phyloP scores from a whole-genome alignment of 2,888 invertebrate genomes.

The Uloborus plumipes region DNA sequence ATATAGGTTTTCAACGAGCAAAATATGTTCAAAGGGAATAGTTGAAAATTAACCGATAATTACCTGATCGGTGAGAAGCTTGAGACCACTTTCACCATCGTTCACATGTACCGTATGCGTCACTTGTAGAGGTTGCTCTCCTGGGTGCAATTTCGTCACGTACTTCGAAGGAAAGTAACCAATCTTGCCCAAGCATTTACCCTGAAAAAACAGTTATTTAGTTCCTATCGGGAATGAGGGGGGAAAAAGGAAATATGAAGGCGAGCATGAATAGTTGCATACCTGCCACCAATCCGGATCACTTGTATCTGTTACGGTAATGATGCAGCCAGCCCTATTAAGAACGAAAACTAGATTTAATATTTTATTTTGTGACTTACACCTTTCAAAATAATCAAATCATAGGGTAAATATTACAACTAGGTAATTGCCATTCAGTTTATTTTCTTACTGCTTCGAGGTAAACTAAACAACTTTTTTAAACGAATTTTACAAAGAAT shows the following conservation, averaged over 20 bases:
- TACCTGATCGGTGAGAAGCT: slow-evolving; percentile 87
- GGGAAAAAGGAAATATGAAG: not conserved
- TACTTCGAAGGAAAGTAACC: slow-evolving; percentile 97
- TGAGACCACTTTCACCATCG: slow-evolving; percentile 83
- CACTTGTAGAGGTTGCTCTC: slow-evolving; percentile 91
- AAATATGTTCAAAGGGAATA: not conserved
- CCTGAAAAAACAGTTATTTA: slow-evolving; percentile 73
- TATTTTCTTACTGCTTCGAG: too few relatives aligned
- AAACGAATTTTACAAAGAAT: too few relatives aligned
- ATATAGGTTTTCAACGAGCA: not conserved
- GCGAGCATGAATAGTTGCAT: slow-evolving; percentile 10
- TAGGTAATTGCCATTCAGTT: too few relatives aligned
- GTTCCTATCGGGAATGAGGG: not conserved
- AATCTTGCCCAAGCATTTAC: slow-evolving; percentile 89
- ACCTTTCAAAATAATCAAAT: too few relatives aligned
- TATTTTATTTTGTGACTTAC: too few relatives aligned
- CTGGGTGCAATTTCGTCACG: slow-evolving; percentile 89
- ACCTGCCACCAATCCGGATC: slow-evolving; percentile 95
- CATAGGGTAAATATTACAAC: too few relatives aligned
- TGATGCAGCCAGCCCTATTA: slow-evolving; percentile 83
- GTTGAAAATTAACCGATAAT: slow-evolving; percentile 13
- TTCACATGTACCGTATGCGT: slow-evolving; percentile 87
- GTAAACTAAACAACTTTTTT: too few relatives aligned
- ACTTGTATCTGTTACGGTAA: slow-evolving; percentile 92
- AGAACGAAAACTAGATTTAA: too few relatives aligned